These are phyloP conservation scores for Valencia hispanica DNA, from an alignment of 2,797 vertebrate species.

Conservation along the genomic window DNA sequence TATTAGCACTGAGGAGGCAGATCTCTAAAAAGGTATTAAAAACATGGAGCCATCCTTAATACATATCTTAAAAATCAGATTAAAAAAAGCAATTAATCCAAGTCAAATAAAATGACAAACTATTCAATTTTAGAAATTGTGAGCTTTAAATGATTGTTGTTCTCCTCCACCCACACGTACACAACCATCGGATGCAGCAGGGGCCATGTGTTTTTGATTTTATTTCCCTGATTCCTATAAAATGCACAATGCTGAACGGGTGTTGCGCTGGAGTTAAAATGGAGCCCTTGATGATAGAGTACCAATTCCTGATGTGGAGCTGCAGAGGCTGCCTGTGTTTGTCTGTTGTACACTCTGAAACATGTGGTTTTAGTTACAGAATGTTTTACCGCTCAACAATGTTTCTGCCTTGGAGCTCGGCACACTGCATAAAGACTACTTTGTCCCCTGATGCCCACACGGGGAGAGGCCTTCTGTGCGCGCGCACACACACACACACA, in stretches of 20 bases:
- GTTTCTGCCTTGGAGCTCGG: conserved; percentile 83
- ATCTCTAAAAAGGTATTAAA: background rate
- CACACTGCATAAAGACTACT: conserved; percentile 85
- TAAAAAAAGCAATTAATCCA: background rate
- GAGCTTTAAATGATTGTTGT: background rate
- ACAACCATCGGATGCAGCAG: conserved; percentile 15
- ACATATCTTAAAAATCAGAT: background rate
- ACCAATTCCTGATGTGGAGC: conserved; percentile 71
- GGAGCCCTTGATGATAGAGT: conserved; percentile 69
- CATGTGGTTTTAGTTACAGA: conserved; percentile 86
- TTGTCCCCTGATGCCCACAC: conserved; percentile 84
- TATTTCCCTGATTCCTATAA: conserved; percentile 72
- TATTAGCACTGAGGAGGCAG: background rate
- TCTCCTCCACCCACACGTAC: conserved; percentile 9
- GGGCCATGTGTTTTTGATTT: conserved; percentile 75
- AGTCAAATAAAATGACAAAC: background rate
- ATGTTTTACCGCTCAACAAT: conserved; percentile 86
- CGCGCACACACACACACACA: conserved; percentile 20
- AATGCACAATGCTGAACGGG: conserved; percentile 69
- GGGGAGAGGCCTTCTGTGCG: conserved; percentile 64
- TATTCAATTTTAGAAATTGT: background rate
- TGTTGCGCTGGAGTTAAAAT: conserved; percentile 64
- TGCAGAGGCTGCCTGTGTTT: conserved; percentile 71
- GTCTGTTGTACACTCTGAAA: conserved; percentile 78
- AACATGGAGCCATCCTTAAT: background rate